Base-by-base conservation (phyloP, 1,140 invertebrate species). In the Brachystomella parvula region DNA sequence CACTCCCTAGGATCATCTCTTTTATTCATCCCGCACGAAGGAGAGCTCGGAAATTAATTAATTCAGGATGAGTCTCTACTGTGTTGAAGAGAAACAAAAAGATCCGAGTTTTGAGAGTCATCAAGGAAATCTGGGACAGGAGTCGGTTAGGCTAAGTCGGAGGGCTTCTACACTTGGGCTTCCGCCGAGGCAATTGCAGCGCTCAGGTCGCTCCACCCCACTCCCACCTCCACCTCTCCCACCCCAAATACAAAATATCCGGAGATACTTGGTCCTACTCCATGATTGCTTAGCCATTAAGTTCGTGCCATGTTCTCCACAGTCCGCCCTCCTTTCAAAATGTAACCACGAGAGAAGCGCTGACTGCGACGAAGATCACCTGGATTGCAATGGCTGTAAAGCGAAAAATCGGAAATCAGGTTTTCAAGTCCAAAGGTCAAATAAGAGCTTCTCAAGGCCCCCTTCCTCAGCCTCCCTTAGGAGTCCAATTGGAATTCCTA, bases 231-330 rank as follows among this genome's bases (percentile, higher is more conserved):
- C 35, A n/a, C 35, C 6, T 9, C 35, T 6, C 35, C 35, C 6
- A 39, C 19, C 35, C 35, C 35, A 39, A 39, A 39, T 39, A 39
- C 35, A 39, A 39, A 6, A 39, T 21, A 32, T 70, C 12, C 47
- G 58, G 3, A 67, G 39, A 26, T 67, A 67, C 63, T 17, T 70
- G 61, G 57, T 70, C 26, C 65, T 70, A 9, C 64, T 67, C 15
- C 61, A 64, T 3, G 69, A 70, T 31, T 70, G 65, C 31, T 24
- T 70, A 19, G 69, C 65, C 33, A 65, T 70, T 17, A 70, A 67
- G 35, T 70, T 70, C 32, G 65, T 66, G 47, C 47, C 65, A 49
- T 26, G 64, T 28, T 33, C 35, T 33, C n/a, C n/a, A n/a, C n/a
- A 65, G 28, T 57, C 47, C 17, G 17, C 33, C 26, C 19, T 12